Conservation (phyloP, 2,797 vertebrate genomes). For the Lacerta agilis region DNA sequence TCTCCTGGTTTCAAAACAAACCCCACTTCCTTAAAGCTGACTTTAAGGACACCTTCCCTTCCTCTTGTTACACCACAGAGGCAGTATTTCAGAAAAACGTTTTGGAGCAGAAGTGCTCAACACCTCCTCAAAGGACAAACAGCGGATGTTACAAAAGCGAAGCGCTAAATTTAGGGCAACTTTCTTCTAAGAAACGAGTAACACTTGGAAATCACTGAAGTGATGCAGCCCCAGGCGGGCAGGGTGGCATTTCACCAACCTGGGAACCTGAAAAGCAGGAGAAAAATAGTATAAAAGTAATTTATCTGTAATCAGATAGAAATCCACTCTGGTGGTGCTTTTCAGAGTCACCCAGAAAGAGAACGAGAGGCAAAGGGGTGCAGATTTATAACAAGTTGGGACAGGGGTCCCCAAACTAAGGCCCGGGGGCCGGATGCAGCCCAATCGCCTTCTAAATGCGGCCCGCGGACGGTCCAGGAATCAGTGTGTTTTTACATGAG, state of each 20-base stretch:
- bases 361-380: accelerated
- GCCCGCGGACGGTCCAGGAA: too few species aligned
- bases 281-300: conserved; percentile 21
- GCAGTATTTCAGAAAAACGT: background rate
- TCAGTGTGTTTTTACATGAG: too few species aligned
- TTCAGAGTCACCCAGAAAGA: accelerated
- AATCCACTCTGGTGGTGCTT: accelerated
- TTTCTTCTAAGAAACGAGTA: background rate
- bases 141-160: background rate
- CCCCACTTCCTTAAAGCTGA: background rate
- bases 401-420: too few species aligned
- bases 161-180: background rate
- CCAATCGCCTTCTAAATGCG: too few species aligned
- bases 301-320: background rate
- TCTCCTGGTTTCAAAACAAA: background rate
- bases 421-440: too few species aligned
- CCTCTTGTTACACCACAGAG: background rate
- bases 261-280: conserved; percentile 40
- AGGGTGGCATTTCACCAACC: background rate
- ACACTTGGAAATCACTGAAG: background rate
- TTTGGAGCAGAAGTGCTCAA: background rate
- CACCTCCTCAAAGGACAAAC: background rate
- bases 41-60: background rate
- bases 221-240: background rate
- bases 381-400: accelerated